phyloP scores from a whole-genome alignment of 1,140 invertebrate species.

The Cotesia vestalis region DNA sequence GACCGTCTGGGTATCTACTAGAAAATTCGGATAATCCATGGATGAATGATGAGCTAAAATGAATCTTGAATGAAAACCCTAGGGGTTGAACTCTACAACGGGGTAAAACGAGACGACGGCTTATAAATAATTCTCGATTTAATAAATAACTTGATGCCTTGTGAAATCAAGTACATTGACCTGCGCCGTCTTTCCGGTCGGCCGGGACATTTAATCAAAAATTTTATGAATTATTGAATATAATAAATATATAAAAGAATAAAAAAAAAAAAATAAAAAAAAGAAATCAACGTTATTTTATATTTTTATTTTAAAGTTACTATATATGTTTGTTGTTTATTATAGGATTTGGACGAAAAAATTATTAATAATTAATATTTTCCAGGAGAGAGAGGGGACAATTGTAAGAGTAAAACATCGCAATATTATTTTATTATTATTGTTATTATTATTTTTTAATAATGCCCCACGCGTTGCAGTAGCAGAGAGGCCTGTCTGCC shows the following conservation, averaged over 20 bases:
- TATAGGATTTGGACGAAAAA: neutral
- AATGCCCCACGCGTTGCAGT: slow-evolving; percentile 46
- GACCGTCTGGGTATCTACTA: slow-evolving; percentile 41
- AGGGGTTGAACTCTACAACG: slow-evolving; percentile 42
- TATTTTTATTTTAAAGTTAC: no score
- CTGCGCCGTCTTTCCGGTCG: slow-evolving; percentile 19
- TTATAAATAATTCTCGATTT: slow-evolving; percentile 51
- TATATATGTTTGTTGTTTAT: slow-evolving; percentile 12
- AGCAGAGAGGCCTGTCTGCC: slow-evolving; percentile 54
- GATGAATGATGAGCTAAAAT: slow-evolving; percentile 52
- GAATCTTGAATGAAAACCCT: slow-evolving; percentile 49
- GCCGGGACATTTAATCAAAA: neutral
- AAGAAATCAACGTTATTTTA: no score
- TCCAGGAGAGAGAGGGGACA: slow-evolving; percentile 46
- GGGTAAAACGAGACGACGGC: slow-evolving; percentile 49
- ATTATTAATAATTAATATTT: slow-evolving; percentile 43
- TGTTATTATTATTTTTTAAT: slow-evolving; percentile 50
- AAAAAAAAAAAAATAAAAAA: no score
- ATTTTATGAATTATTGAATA: slow-evolving; percentile 8
- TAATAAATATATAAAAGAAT: neutral
- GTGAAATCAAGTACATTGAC: slow-evolving; percentile 34
- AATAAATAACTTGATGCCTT: slow-evolving; percentile 45
- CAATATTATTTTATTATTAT: slow-evolving; percentile 49
- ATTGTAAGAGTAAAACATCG: slow-evolving; percentile 41
- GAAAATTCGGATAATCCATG: slow-evolving; percentile 43